A percentile compares a stretch with the other conserved stretches of the same genome.
These are phyloP conservation scores for Pomatorhinus ruficollis DNA, from an alignment of 2,113 vertebrate species.

Conservation along the genomic window DNA sequence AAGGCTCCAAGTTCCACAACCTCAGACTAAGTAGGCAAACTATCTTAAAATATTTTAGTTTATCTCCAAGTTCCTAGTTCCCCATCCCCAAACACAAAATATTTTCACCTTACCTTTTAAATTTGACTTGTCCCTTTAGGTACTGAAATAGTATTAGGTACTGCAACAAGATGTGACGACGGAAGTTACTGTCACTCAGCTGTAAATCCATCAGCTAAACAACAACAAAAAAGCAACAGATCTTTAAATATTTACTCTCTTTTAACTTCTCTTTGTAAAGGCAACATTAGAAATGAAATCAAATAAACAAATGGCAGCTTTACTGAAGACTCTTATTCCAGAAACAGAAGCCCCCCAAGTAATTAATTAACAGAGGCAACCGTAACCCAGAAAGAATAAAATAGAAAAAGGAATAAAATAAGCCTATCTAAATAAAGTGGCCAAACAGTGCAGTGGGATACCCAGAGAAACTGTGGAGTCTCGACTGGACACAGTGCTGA, in stretches of 20 bases:
- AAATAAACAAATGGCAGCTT: neutral
- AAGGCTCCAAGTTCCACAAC: neutral
- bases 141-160: conserved; percentile 98
- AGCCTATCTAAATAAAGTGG: neutral
- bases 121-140: conserved; percentile 97
- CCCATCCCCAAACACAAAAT: neutral
- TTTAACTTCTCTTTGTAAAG: neutral
- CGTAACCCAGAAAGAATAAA: neutral
- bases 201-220: conserved; percentile 96
- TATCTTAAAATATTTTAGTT: neutral
- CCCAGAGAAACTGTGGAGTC: neutral
- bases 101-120: conserved; percentile 87
- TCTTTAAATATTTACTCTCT: neutral
- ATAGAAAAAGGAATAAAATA: neutral
- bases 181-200: conserved; percentile 96
- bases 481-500: rapidly evolving
- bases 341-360: neutral
- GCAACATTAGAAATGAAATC: neutral
- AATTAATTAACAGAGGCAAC: neutral
- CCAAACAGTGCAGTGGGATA: neutral
- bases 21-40: neutral
- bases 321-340: neutral
- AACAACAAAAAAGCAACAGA: neutral
- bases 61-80: neutral
- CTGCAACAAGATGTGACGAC: conserved; percentile 94